Evolutionary conservation across 2,888 invertebrate species (phyloP).

Genomic region (Monochamus alternatus): DNA sequence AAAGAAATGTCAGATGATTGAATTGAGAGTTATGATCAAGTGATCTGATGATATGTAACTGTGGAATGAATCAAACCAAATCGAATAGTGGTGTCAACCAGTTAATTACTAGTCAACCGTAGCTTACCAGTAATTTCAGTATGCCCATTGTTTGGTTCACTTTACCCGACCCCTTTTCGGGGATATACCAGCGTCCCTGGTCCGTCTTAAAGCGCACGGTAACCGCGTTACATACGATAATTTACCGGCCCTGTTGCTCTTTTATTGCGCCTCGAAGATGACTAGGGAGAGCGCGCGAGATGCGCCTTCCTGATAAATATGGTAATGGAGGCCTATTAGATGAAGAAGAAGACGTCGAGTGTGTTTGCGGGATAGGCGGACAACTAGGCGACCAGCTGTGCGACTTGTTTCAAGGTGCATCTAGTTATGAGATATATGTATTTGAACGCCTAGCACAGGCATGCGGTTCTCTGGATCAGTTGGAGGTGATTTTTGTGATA

Average conservation of each 20-base stretch:
- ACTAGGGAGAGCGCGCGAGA: constrained; percentile 13
- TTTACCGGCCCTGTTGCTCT: constrained; percentile 12
- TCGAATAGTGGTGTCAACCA: neutral
- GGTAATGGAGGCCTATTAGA: constrained; percentile 18
- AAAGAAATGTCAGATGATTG: too few relatives aligned
- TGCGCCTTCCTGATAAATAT: constrained; percentile 25
- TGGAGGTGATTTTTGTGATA: neutral
- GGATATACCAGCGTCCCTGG: neutral
- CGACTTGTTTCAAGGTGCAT: neutral
- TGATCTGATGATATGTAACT: too few relatives aligned
- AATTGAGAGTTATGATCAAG: too few relatives aligned
- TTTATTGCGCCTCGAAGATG: constrained; percentile 20
- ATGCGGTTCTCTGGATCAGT: neutral
- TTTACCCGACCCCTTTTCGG: constrained; percentile 6
- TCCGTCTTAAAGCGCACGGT: constrained; percentile 11
- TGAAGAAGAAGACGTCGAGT: constrained; percentile 28
- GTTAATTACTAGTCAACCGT: constrained; percentile 5
- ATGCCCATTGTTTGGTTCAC: constrained; percentile 10
- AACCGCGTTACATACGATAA: constrained; percentile 26
- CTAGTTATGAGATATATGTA: neutral
- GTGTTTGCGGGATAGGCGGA: constrained; percentile 6
- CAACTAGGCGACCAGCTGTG: constrained; percentile 8
- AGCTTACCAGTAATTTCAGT: neutral
- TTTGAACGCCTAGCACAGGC: neutral
- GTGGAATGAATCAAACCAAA: too few relatives aligned